These are phyloP conservation scores for Pelusios castaneus DNA, from an alignment of 2,113 vertebrate species.

Conservation along the genomic window DNA sequence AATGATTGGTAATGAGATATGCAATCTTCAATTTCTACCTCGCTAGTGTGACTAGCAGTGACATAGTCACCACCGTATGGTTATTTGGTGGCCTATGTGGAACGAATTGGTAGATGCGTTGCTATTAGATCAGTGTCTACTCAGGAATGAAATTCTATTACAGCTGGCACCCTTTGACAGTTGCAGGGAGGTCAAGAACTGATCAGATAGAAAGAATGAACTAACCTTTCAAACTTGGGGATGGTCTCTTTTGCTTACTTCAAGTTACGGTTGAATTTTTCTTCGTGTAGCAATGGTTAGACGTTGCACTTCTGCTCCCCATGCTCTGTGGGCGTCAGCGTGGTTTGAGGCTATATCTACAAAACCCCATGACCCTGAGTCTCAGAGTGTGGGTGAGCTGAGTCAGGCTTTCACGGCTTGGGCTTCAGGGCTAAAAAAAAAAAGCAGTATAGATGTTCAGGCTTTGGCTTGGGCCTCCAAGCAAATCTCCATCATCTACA, in stretches of 20 bases:
- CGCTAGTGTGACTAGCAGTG: not conserved
- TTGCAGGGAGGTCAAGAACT: not conserved
- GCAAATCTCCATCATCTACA: not conserved
- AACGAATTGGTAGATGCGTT: not conserved
- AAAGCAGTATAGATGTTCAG: not conserved
- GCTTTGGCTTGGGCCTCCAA: not conserved
- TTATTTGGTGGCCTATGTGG: not conserved
- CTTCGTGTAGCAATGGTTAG: not conserved
- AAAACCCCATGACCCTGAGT: not conserved
- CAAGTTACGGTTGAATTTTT: not conserved
- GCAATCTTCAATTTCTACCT: not conserved
- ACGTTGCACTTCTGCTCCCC: rapidly evolving
- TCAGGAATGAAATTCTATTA: not conserved
- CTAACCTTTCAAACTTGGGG: rapidly evolving
- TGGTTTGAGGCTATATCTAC: not conserved
- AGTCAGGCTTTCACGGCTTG: not conserved
- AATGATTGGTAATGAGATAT: not conserved
- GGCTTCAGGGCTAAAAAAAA: not conserved
- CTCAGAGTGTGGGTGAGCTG: not conserved
- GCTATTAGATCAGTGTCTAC: not conserved
- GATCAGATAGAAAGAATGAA: not conserved
- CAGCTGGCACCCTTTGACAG: not conserved
- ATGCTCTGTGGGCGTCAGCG: rapidly evolving
- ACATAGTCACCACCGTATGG: not conserved
- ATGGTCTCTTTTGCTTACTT: not conserved